Evolutionary conservation across 2,113 vertebrate genomes (phyloP).

Genomic region (Malurus cyaneus): DNA sequence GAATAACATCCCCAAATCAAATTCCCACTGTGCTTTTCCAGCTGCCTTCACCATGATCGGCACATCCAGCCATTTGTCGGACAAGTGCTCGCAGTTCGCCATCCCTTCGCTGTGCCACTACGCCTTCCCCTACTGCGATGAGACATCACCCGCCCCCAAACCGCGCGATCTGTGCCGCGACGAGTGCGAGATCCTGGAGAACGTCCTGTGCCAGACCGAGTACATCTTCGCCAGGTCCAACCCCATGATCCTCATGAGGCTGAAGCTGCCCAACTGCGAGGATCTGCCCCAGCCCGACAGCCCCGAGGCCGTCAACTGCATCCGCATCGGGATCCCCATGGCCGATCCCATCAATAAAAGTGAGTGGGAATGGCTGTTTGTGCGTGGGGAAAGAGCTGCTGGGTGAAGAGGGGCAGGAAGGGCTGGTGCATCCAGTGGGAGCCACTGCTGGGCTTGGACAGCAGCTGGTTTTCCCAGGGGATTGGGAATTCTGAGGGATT

Average conservation of each 20-base stretch:
- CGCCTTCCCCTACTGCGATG: conserved; percentile 94
- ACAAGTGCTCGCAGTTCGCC: conserved; percentile 97
- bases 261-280: conserved; percentile 97
- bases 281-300: conserved; percentile 91
- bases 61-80: conserved; percentile 95
- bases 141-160: conserved; percentile 84
- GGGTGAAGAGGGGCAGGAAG: background rate
- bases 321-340: conserved; percentile 96
- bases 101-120: conserved; percentile 98
- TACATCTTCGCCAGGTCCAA: conserved; percentile 98
- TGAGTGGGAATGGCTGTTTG: conserved; percentile 54
- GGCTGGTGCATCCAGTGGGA: background rate
- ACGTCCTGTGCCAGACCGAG: conserved; percentile 95
- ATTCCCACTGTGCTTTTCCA: conserved; percentile 55
- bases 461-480: background rate
- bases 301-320: conserved; percentile 88
- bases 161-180: conserved; percentile 94
- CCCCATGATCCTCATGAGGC: conserved; percentile 92
- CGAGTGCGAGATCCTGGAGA: conserved; percentile 97
- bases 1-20: background rate
- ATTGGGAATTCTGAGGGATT: background rate
- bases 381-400: accelerated
- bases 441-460: background rate
- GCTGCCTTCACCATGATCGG: conserved; percentile 99
- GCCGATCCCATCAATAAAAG: conserved; percentile 96